Base-by-base conservation (phyloP, 2,797 vertebrate species). In the Parambassis ranga region DNA sequence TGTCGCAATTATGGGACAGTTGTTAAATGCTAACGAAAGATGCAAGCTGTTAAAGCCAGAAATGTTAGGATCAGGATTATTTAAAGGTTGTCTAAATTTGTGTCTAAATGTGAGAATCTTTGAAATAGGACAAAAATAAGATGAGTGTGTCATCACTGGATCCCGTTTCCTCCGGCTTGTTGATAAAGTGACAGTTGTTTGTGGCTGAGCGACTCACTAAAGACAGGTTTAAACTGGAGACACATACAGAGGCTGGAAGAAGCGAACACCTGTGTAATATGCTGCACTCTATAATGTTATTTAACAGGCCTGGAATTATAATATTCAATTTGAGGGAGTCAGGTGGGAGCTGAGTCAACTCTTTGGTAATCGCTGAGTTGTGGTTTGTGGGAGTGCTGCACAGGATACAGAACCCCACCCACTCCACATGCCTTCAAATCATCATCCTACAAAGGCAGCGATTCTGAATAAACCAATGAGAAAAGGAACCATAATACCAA, bases 331-430 rank as follows among this genome's bases (percentile, higher is more conserved):
- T 26, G 36, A n/a, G n/a, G 36, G 67, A 43, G 53, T 65, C 53
- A 56, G 28, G 62, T 10, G 39, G 41, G 4, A 16, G 52, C 59
- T 61, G 67, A 75, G 30, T 71, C 49, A 48, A 19, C 51, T 20
- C 43, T 43, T n/a, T 19, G 41, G 43, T 35, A 38, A 65, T 75
- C 55, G 27, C 64, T 26, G 15, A 33, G 32, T 37, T 65, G 65
- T 53, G 66, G 69, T 75, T 39, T 66, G 71, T 16, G 52, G 42
- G 49, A 22, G 44, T 58, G 52, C 56, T n/a, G 28, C 22, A 65
- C 60, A 57, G 56, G 52, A 53, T 42, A 30, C 16, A 0, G 36
- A 6, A n/a, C 39, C 39, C 59, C 48, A 3, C 36, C 57, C 46
- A 46, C 48, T 33, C 27, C 0, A 48, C 35, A 15, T 49, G 51